phyloP scores from a whole-genome alignment of 2,888 invertebrate genomes.

The Idaea straminata region DNA sequence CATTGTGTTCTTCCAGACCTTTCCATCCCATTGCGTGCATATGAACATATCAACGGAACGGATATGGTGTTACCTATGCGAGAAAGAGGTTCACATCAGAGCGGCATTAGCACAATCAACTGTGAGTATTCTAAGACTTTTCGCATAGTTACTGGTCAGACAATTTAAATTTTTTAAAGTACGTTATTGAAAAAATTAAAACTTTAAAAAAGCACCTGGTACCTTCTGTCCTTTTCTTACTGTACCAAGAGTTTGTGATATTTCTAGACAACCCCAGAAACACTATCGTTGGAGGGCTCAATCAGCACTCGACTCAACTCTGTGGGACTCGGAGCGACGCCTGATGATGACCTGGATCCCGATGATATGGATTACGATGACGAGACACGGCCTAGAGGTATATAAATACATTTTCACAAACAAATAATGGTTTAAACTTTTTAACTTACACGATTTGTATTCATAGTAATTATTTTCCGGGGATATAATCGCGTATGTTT shows the following conservation, averaged over 20 bases:
- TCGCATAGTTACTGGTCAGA: no score
- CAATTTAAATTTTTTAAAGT: no score
- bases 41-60: conserved; percentile 91
- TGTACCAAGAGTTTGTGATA: neutral
- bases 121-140: conserved; percentile 34
- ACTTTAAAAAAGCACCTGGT: no score
- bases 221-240: no score
- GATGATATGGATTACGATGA: conserved; percentile 67
- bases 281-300: conserved; percentile 53
- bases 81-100: conserved; percentile 86
- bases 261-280: conserved; percentile 53
- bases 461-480: no score
- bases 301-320: conserved; percentile 48
- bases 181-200: no score
- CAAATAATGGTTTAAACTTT: neutral
- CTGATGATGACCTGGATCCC: conserved; percentile 64
- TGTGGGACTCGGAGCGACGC: conserved; percentile 41
- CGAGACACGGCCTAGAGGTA: conserved; percentile 57
- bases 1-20: conserved; percentile 64
- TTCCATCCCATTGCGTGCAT: conserved; percentile 87
- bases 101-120: conserved; percentile 52
- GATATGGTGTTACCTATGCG: conserved; percentile 94
- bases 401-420: neutral
- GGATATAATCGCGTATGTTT: no score
- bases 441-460: no score